Base-by-base conservation (phyloP, 2,113 vertebrate species). In the Myiagra hebetior region DNA sequence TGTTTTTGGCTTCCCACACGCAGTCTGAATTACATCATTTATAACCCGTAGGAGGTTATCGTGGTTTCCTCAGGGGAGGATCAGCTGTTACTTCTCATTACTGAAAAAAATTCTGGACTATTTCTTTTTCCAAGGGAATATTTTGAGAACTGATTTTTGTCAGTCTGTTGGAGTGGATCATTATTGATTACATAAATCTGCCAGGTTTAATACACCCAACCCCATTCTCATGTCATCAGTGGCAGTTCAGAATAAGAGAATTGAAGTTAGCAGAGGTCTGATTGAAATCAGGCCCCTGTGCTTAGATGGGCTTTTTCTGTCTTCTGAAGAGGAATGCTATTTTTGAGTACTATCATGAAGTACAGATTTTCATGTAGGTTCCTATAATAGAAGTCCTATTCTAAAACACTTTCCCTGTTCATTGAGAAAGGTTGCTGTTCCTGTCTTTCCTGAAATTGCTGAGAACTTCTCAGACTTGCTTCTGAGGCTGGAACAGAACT, bases 1-100 rank as follows among this genome's bases (percentile, higher is more conserved):
- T 98, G 96, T 98, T 97, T 98, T 97, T 96, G 91, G 81, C 96
- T 93, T 97, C 97, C 97, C 92, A 97, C 97, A 95, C 24, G 60
- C 84, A 92, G 85, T 96, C 95, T 96, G 97, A 97, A 98, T 97
- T 97, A 86, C 95, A 97, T 96, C 95, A 97, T 85, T 86, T 96
- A 85, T 96, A 97, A 93, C 85, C 94, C 95, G 95, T 97, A 92
- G 97, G 95, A 97, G 96, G 97, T 92, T 97, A 96, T 96, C 95
- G 63, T 97, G 97, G 97, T 97, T 98, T 98, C 96, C 92, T 97
- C 94, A 97, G 94, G 94, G 94, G 95, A 98, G 91, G 89, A 97
- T 98, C 96, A 98, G 95, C 95, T 97, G 95, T 96, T 97, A 81
- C 72, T 97, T 97, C 95, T 94, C 20, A 70, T 91, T 85, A 95